Conservation (phyloP, 2,888 invertebrate species). For the Pristionchus maxplancki region DNA sequence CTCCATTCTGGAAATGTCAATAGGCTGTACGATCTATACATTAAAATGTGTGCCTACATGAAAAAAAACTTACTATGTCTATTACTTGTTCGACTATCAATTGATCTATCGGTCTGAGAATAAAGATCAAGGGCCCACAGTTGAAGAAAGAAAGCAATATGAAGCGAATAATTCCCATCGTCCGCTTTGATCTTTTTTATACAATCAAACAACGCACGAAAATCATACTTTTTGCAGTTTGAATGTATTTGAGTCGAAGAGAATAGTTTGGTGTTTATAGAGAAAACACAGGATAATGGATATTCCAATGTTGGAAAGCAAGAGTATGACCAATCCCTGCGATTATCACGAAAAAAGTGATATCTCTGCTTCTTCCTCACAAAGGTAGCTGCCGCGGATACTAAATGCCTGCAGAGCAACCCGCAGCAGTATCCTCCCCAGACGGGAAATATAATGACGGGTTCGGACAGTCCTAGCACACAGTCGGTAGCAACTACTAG, state of each 20-base stretch:
- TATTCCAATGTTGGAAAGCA: background rate
- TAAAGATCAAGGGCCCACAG: background rate
- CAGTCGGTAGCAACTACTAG: background rate
- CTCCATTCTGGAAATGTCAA: background rate
- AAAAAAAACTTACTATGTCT: background rate
- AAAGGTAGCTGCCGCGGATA: background rate
- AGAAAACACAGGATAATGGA: background rate
- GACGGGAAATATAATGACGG: background rate
- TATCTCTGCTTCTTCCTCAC: background rate
- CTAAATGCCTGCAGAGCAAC: background rate
- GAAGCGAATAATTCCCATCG: background rate
- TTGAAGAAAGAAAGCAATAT: background rate
- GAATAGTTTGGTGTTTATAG: background rate
- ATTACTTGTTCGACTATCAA: background rate
- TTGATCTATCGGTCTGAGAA: background rate
- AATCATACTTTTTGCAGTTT: background rate
- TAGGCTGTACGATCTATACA: background rate
- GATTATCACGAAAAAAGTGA: background rate
- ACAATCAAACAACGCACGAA: too few relatives aligned
- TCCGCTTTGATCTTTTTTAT: background rate
- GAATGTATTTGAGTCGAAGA: background rate
- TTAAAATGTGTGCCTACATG: background rate
- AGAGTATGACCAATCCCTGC: background rate
- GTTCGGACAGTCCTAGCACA: background rate
- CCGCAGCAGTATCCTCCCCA: background rate